Percentiles rank a stretch among this genome's conserved stretches.
Evolutionary conservation across 2,888 invertebrate genomes (phyloP).

Genomic region (Lacanobia oleracea): DNA sequence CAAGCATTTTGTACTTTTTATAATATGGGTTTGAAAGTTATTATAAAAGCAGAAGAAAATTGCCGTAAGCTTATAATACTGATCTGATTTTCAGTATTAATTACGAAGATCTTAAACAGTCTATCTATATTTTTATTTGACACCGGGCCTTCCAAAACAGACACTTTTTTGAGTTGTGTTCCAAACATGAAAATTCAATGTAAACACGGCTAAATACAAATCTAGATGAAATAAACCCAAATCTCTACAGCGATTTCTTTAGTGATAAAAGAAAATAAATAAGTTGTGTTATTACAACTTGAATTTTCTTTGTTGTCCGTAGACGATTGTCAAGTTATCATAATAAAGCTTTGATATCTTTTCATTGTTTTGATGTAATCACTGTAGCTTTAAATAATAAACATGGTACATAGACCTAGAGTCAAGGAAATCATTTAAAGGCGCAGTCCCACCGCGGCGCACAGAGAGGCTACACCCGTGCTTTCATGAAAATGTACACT

Average conservation of each 20-base stretch:
- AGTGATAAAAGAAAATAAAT: conserved; percentile 50
- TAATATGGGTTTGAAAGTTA: no score
- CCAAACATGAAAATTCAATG: conserved; percentile 21
- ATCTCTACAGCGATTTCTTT: conserved; percentile 43
- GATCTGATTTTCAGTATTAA: no score
- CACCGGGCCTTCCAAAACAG: not conserved
- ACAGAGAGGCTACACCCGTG: no score
- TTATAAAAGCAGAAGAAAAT: no score
- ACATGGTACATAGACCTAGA: no score
- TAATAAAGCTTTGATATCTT: not conserved
- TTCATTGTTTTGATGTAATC: no score
- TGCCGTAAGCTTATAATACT: not conserved
- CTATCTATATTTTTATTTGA: no score
- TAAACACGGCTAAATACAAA: conserved; percentile 11
- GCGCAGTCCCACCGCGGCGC: no score
- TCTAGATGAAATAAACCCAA: conserved; percentile 44
- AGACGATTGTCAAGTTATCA: conserved; percentile 14
- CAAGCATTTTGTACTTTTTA: no score
- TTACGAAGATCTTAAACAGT: conserved; percentile 5
- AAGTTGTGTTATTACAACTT: conserved; percentile 45
- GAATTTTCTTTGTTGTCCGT: conserved; percentile 40
- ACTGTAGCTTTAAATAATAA: no score
- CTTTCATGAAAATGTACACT: no score
- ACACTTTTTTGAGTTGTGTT: conserved; percentile 8
- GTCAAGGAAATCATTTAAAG: no score